Evolutionary conservation across 2,888 invertebrate species (phyloP), one percentile per base, ranked within the genome.

Genomic region (Cantharis flavilabris): DNA sequence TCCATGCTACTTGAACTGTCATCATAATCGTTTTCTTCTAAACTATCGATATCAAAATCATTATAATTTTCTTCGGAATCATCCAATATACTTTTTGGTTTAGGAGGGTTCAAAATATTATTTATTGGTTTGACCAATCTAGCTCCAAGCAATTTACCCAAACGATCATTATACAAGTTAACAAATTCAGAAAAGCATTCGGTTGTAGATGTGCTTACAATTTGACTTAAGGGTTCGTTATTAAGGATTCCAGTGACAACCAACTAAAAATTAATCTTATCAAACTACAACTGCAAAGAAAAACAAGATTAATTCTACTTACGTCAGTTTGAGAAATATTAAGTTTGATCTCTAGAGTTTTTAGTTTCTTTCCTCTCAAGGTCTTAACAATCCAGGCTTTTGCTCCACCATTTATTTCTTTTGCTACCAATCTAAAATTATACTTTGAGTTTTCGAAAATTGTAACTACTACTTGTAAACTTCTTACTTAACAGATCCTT

Each of bases 111-210:
- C 49, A 62, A 16, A n/a, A 20, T 2, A 14, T 23, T 20, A 23
- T 76, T 76, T 13, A 76, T 70, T 10, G 73, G 4, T 5, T 30
- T 13, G 16, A 65, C 14, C 10, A 76, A 10, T 14, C 33, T 9
- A 18, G 11, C 28, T 9, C 67, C 63, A 62, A 71, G 9, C 16
- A 76, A 13, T 7, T 62, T 63, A 20, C 70, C 64, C 18, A 76
- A 28, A 16, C 70, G 70, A 20, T 73, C 30, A 0, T 67, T 67
- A 49, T 76, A 73, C 10, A 18, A 67, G 13, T 62, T 63, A n/a
- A 76, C 28, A 20, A 76, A 73, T 30, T 49, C 64, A 5, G 76
- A 73, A 30, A 76, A 73, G 13, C 76, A 76, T 65, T 76, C 73
- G 5, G 70, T 63, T 3, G 33, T 33, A 7, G 76, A 73, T 10